Conservation (phyloP, 2,888 invertebrate species). For the Latheticus oryzae region DNA sequence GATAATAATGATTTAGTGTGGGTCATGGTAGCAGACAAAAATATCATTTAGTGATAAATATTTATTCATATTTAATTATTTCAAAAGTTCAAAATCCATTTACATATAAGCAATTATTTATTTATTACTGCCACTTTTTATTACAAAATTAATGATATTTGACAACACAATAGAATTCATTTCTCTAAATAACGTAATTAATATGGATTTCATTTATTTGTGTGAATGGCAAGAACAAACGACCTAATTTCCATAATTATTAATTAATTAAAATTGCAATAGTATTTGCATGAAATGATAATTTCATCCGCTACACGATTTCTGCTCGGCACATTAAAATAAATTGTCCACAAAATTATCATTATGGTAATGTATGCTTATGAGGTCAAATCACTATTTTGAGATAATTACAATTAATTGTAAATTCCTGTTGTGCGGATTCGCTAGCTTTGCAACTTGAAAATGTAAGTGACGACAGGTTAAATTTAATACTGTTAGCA, state of each 20-base stretch:
- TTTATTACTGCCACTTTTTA: no score
- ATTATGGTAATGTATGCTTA: constrained; percentile 26
- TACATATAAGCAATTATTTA: no score
- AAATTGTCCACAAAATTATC: constrained; percentile 29
- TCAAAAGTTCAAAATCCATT: no score
- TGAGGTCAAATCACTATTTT: constrained; percentile 17
- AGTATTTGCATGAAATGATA: constrained; percentile 15
- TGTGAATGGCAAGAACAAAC: background rate
- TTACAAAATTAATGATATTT: no score
- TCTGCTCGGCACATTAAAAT: constrained; percentile 20
- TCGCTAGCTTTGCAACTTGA: constrained; percentile 8
- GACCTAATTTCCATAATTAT: constrained; percentile 21
- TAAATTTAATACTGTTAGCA: constrained; percentile 7
- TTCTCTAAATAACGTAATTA: no score
- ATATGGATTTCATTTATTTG: constrained; percentile 1
- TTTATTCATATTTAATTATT: no score
- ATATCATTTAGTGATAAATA: no score
- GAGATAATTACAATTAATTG: constrained; percentile 25
- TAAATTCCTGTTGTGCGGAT: constrained; percentile 17
- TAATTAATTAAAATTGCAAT: constrained; percentile 20
- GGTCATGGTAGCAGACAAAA: no score
- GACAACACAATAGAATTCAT: no score
- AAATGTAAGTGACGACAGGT: constrained; percentile 12
- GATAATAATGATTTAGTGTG: no score
- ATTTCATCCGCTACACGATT: constrained; percentile 16